A percentile compares a stretch with the other conserved stretches of the same genome.
These are phyloP conservation scores for Crotophaga sulcirostris DNA, from an alignment of 2,113 vertebrate species.

Conservation along the genomic window DNA sequence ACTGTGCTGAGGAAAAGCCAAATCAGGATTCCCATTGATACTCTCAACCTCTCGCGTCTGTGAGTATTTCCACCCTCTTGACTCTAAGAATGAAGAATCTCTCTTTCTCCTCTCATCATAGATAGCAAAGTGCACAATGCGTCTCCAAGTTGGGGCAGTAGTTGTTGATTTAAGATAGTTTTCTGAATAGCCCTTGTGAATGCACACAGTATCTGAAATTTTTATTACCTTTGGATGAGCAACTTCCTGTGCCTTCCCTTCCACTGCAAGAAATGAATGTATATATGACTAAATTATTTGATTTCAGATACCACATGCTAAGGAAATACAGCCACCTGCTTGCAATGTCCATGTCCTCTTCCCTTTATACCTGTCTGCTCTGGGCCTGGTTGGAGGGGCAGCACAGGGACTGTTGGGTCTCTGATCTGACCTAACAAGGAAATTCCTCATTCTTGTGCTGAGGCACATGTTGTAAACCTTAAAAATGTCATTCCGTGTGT, in stretches of 20 bases:
- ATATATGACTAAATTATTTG: neutral
- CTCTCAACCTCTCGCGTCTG: neutral
- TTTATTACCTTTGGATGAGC: neutral
- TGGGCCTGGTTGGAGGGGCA: neutral
- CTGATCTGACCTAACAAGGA: neutral
- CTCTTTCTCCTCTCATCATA: neutral
- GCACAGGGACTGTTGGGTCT: neutral
- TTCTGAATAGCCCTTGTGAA: neutral
- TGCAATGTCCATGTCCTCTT: neutral
- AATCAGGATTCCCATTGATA: neutral
- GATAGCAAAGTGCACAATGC: neutral
- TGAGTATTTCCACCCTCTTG: neutral
- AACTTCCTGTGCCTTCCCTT: neutral
- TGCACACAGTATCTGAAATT: neutral
- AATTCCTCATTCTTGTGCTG: neutral
- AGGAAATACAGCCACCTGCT: neutral
- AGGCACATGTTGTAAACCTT: neutral
- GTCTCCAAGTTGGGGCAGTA: neutral
- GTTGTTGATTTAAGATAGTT: neutral
- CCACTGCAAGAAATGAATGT: neutral
- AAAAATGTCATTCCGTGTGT: neutral
- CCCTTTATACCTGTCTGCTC: fast-evolving
- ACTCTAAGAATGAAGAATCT: neutral
- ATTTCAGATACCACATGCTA: neutral
- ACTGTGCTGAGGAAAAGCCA: neutral